These are phyloP conservation scores for Planiliza haematocheilus DNA, from an alignment of 2,113 vertebrate species.

Conservation along the genomic window DNA sequence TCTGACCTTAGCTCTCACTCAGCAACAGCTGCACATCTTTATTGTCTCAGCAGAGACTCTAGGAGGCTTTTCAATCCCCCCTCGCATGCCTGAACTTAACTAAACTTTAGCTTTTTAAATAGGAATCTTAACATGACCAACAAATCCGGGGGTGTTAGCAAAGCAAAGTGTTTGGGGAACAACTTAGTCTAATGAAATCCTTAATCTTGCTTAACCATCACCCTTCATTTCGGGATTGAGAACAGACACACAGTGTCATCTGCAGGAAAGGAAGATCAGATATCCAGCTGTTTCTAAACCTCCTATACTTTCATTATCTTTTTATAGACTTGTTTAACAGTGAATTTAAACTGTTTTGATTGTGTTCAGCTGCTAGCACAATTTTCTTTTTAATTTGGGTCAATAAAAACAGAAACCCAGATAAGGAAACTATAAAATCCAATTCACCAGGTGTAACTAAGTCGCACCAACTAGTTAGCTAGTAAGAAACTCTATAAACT, in stretches of 20 bases:
- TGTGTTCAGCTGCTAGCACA: not conserved
- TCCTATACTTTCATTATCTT: no score
- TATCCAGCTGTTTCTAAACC: no score
- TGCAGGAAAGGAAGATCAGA: not conserved
- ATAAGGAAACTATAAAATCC: not conserved
- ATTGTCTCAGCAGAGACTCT: constrained; percentile 35
- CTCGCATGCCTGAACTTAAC: constrained; percentile 18
- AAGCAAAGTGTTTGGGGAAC: constrained; percentile 10
- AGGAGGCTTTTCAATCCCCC: constrained; percentile 11
- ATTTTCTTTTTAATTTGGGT: no score
- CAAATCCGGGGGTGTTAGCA: not conserved
- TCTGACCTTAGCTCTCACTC: constrained; percentile 52
- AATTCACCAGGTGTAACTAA: not conserved
- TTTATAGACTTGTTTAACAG: no score
- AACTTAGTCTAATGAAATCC: constrained; percentile 3
- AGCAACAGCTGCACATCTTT: constrained; percentile 61
- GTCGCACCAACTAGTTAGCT: not conserved
- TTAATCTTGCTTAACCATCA: not conserved
- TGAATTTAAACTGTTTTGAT: no score
- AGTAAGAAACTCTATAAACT: not conserved
- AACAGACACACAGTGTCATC: not conserved
- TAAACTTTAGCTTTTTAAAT: constrained; percentile 42
- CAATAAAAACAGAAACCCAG: not conserved
- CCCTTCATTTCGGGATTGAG: constrained; percentile 1
- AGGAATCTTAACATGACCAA: constrained; percentile 9